A percentile compares a stretch with the other conserved stretches of the same genome.
Evolutionary conservation across 2,113 vertebrate genomes (phyloP).

Genomic region (Dasyurus viverrinus): DNA sequence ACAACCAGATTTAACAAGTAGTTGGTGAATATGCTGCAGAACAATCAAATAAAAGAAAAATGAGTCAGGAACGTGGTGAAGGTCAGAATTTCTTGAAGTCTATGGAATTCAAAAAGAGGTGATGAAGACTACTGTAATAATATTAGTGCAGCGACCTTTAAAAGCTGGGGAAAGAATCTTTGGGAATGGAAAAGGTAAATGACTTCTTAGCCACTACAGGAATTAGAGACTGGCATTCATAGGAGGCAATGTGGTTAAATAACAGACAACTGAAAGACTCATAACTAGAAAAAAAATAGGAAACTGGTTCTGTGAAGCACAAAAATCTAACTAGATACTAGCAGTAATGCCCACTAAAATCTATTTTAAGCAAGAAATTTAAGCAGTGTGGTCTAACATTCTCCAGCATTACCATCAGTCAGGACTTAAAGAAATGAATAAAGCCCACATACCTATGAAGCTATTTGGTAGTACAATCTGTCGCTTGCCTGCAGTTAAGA

Average conservation of each 20-base stretch:
- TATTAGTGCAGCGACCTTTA: not conserved
- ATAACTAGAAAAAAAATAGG: slow-evolving; percentile 32
- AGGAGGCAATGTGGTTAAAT: slow-evolving; percentile 15
- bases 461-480: not conserved
- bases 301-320: slow-evolving; percentile 23
- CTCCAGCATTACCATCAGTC: not conserved
- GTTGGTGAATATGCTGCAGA: slow-evolving; percentile 31
- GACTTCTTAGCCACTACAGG: slow-evolving; percentile 45
- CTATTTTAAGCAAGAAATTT: not conserved
- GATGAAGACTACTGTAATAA: not conserved
- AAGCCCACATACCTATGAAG: not conserved
- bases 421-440: slow-evolving; percentile 37
- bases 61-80: not conserved
- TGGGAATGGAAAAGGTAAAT: not conserved
- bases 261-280: slow-evolving; percentile 7
- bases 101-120: slow-evolving; percentile 22
- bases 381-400: slow-evolving; percentile 4
- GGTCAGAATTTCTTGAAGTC: slow-evolving; percentile 33
- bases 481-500: not conserved
- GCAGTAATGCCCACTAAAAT: slow-evolving; percentile 9
- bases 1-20: not conserved
- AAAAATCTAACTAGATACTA: not conserved
- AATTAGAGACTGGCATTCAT: slow-evolving; percentile 2
- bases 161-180: slow-evolving; percentile 5
- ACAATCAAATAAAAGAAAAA: slow-evolving; percentile 4